A percentile compares a stretch with the other conserved stretches of the same genome.
These are phyloP conservation scores for Romanogobio albipinnatus DNA, from an alignment of 2,113 vertebrate species.

Conservation along the genomic window DNA sequence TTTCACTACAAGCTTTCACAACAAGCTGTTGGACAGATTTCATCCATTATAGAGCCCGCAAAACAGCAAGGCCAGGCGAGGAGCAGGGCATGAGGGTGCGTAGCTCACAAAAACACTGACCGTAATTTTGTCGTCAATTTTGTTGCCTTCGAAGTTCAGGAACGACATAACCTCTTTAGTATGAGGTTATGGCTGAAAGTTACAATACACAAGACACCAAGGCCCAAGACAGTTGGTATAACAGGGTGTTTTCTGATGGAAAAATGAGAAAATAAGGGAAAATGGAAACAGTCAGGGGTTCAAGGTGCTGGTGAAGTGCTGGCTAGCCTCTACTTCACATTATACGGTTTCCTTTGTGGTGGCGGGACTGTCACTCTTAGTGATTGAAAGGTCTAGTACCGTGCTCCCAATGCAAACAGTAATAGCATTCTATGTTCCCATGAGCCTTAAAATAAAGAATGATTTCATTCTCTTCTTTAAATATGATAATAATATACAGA, in stretches of 20 bases:
- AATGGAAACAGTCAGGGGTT: conserved; percentile 26
- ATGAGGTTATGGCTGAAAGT: background rate
- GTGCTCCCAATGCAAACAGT: conserved; percentile 26
- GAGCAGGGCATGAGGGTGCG: conserved; percentile 12
- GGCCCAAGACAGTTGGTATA: conserved; percentile 40
- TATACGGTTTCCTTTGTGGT: conserved; percentile 38
- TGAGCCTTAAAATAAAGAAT: conserved; percentile 4
- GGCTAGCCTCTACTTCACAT: conserved; percentile 18
- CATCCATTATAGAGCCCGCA: conserved; percentile 59
- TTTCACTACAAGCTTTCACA: conserved; percentile 36
- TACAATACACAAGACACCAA: background rate
- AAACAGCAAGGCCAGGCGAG: conserved; percentile 2
- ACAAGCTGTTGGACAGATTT: conserved; percentile 48
- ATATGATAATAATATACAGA: background rate
- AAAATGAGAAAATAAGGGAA: conserved; percentile 17
- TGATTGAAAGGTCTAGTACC: conserved; percentile 31
- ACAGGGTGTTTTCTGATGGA: conserved; percentile 46
- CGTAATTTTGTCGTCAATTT: conserved; percentile 15
- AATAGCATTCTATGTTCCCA: background rate
- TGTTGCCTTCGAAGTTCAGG: conserved; percentile 9
- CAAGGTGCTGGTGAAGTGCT: background rate
- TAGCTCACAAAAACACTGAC: conserved; percentile 26
- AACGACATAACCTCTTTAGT: background rate
- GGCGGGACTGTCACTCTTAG: conserved; percentile 27
- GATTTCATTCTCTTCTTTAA: background rate